Conservation (phyloP, 1,140 invertebrate genomes). For the Oreohelix idahoensis region DNA sequence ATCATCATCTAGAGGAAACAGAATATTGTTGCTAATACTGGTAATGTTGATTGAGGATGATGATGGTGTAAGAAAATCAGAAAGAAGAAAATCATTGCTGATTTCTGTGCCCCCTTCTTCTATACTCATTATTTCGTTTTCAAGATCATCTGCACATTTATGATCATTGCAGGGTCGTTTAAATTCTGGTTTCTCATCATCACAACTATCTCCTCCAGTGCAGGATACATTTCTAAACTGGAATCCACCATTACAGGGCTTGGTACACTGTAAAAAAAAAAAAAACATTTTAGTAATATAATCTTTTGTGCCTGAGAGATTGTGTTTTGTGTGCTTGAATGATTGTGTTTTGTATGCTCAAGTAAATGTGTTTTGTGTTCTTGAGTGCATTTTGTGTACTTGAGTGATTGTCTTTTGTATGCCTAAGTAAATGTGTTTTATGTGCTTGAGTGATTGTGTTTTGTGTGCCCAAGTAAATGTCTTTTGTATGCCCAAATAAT, state of each 20-base stretch:
- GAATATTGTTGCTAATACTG: not conserved
- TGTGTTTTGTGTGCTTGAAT: no score
- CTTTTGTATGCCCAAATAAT: no score
- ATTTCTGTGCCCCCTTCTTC: not conserved
- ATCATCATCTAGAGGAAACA: not conserved
- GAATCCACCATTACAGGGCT: conserved; percentile 61
- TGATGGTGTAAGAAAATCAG: not conserved
- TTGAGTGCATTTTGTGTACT: no score
- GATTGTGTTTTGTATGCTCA: no score
- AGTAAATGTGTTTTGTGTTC: no score
- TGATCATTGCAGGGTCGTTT: conserved; percentile 50
- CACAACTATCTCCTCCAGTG: conserved; percentile 49
- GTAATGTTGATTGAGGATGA: not conserved
- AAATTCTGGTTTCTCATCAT: conserved; percentile 50
- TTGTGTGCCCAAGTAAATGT: no score
- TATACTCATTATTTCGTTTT: conserved; percentile 5
- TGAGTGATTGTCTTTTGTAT: no score
- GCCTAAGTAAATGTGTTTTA: no score
- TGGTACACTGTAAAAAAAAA: conserved; percentile 63
- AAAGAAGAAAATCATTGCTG: not conserved
- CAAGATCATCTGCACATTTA: not conserved
- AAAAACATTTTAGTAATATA: no score
- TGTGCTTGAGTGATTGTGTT: no score
- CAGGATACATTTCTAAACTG: conserved; percentile 64
- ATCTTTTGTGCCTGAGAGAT: no score